These are phyloP conservation scores for Labia minor DNA, from an alignment of 2,888 invertebrate species.

Conservation along the genomic window DNA sequence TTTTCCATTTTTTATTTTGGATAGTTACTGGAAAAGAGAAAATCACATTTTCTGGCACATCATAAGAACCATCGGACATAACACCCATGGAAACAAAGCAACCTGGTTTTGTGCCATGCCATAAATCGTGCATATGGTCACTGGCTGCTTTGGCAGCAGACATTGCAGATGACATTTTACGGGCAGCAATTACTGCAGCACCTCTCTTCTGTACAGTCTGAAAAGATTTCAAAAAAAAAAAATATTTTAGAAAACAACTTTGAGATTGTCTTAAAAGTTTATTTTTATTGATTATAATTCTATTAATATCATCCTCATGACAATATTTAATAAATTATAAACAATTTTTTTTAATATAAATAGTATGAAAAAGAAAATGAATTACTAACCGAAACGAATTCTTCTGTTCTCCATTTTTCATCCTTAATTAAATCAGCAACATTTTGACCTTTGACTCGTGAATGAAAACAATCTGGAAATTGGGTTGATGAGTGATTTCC, in stretches of 20 bases:
- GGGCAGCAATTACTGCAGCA: constrained; percentile 90
- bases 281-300: not conserved
- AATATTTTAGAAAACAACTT: too few relatives aligned
- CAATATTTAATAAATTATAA: not conserved
- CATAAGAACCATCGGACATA: constrained; percentile 90
- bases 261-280: not conserved
- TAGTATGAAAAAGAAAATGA: not conserved
- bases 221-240: constrained; percentile 20
- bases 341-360: not conserved
- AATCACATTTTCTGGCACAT: constrained; percentile 76
- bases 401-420: constrained; percentile 63
- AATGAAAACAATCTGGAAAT: constrained; percentile 84
- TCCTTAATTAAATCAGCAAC: constrained; percentile 68
- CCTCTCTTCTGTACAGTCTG: constrained; percentile 92
- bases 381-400: constrained; percentile 56
- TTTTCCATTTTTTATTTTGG: constrained; percentile 68
- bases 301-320: not conserved
- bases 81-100: constrained; percentile 94
- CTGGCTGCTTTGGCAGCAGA: constrained; percentile 98
- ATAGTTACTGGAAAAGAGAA: constrained; percentile 92
- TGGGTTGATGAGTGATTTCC: constrained; percentile 99
- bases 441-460: constrained; percentile 46
- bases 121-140: constrained; percentile 97
- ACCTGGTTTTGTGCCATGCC: constrained; percentile 67
- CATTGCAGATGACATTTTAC: constrained; percentile 97